Percentiles rank a stretch among this genome's conserved stretches.
These are phyloP conservation scores for Brachyrhaphis roseni DNA, from an alignment of 2,797 vertebrate species.

Conservation along the genomic window DNA sequence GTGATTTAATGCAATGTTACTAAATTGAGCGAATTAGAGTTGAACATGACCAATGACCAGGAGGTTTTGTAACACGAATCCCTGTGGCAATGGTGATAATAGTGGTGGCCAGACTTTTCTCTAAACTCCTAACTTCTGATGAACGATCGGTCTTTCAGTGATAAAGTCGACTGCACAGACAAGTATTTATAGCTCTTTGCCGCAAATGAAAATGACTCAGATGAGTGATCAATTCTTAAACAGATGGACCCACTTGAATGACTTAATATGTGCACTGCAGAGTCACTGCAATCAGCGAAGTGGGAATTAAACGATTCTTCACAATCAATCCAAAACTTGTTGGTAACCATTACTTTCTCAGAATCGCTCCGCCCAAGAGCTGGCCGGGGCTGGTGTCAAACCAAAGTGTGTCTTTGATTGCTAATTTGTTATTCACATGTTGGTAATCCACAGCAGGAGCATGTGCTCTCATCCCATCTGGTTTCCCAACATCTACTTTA, in stretches of 20 bases:
- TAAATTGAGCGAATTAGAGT: background rate
- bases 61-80: background rate
- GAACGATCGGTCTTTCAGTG: conserved; percentile 2
- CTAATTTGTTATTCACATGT: conserved; percentile 33
- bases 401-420: conserved; percentile 21
- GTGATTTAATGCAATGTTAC: background rate
- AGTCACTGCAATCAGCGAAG: conserved; percentile 10
- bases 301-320: conserved; percentile 7
- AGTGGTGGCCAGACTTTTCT: background rate
- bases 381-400: background rate
- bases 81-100: background rate
- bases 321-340: conserved; percentile 24
- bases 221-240: conserved; percentile 22
- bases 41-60: background rate
- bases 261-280: conserved; percentile 18
- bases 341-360: conserved; percentile 22
- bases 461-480: conserved; percentile 39
- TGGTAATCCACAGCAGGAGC: conserved; percentile 30
- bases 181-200: background rate
- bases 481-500: conserved; percentile 37
- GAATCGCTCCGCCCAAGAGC: conserved; percentile 2
- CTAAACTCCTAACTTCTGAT: background rate
- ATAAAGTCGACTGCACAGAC: background rate
- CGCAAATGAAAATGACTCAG: conserved; percentile 14
- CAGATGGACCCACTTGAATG: conserved; percentile 32